Evolutionary conservation across 2,113 vertebrate genomes (phyloP).

Genomic region (Amblyornis subalaris): DNA sequence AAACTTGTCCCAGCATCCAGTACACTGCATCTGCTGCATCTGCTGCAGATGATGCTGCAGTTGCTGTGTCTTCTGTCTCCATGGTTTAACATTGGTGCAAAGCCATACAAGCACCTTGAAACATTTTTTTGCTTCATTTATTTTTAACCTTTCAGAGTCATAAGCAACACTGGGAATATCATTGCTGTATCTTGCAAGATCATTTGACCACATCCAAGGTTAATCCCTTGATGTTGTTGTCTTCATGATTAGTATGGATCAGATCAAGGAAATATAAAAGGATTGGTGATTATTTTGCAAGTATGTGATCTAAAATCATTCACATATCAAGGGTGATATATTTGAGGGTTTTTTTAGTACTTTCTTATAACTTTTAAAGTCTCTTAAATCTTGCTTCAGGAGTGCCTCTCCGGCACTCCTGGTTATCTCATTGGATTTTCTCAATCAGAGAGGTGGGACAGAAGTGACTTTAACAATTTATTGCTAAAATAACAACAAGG

Average conservation of each 20-base stretch:
- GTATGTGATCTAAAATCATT: neutral
- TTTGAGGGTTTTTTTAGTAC: neutral
- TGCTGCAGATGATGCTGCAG: neutral
- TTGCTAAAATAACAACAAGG: no score
- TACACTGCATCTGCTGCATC: rapidly evolving
- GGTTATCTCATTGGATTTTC: no score
- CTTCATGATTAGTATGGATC: neutral
- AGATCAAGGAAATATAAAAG: neutral
- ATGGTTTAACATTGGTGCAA: neutral
- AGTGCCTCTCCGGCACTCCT: no score
- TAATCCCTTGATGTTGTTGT: neutral
- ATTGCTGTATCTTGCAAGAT: neutral
- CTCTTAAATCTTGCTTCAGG: no score
- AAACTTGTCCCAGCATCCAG: neutral
- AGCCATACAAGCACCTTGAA: neutral
- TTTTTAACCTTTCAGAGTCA: neutral
- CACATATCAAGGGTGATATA: neutral
- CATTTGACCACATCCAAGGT: neutral
- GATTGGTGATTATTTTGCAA: neutral
- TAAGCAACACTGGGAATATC: neutral
- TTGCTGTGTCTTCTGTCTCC: neutral
- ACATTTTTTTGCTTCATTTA: neutral
- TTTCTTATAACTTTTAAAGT: no score
- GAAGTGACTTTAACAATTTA: no score
- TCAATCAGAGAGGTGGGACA: no score